Base-by-base conservation (phyloP, 2,888 invertebrate genomes). In the Nomada fabriciana region DNA sequence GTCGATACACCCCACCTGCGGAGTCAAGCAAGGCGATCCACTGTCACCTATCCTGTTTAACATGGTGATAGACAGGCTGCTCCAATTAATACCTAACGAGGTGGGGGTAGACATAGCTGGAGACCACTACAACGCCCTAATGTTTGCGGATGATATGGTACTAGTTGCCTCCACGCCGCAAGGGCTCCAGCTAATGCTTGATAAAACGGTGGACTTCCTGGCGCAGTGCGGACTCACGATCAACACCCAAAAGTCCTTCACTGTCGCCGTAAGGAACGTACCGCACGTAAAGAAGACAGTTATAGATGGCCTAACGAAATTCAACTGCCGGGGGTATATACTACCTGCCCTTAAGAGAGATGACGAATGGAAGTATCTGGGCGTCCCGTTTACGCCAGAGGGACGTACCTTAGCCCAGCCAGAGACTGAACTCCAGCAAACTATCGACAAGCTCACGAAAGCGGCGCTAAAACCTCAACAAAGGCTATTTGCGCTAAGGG, bases 141-240 rank as follows among this genome's bases (percentile, higher is more conserved):
- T 72, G 0, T 89, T 81, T 43, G 88, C 88, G 0, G 87, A 89
- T 23, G 89, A 87, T 53, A 11, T 87, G 1, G 20, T 85, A 0
- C 71, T 82, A 0, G 0, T 72, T 0, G 82, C 86, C 9, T 47
- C 80, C 20, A 84, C 85, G 11, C 23, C 70, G 0, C 13, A 25
- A 0, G 86, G 85, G 0, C 76, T 85, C 7, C 85, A 85, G n/a
- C 0, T 0, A 0, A 11, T 25, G 1, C 36, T 85, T 0, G 59
- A 83, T 23, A 50, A 1, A 0, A 59, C 80, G 0, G 4, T 71
- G 0, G 57, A 60, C 0, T 83, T 76, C 25, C 67, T 86, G 1
- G 52, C 13, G 0, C 18, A 69, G 13, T 83, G 86, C n/a, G 82
- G 83, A 0, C 68, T 86, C 0, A 18, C 11, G 0, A 70, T 83